Conservation (phyloP, 2,888 invertebrate genomes). For the Drosophila neotestacea region DNA sequence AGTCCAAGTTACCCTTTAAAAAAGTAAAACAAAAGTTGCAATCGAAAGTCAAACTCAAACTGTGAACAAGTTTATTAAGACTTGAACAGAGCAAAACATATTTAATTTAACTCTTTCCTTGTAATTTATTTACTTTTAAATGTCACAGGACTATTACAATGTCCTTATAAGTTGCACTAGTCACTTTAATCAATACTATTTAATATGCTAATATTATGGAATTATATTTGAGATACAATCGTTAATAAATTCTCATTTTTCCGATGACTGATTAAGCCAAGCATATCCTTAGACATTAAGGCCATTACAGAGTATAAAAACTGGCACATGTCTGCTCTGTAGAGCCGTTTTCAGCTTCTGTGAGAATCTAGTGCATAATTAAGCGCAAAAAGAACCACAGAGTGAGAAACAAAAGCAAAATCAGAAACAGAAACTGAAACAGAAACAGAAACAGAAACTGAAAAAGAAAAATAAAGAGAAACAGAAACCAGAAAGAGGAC, state of each 20-base stretch:
- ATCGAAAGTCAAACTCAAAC: not conserved
- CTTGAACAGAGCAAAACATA: too few species aligned
- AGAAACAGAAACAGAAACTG: not conserved
- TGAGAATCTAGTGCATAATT: constrained; percentile 63
- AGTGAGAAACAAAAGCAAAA: constrained; percentile 41
- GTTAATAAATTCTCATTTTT: not conserved
- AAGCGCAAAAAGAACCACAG: constrained; percentile 58
- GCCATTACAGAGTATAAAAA: constrained; percentile 14
- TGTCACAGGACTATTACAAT: too few species aligned
- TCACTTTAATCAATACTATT: not conserved
- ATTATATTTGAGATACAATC: not conserved
- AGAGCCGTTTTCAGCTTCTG: constrained; percentile 35
- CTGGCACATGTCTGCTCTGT: constrained; percentile 28
- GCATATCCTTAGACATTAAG: not conserved
- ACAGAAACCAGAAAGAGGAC: constrained; percentile 13
- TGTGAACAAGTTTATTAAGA: too few species aligned
- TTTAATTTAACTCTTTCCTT: too few species aligned
- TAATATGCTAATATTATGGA: not conserved
- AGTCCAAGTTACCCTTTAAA: not conserved
- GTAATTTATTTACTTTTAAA: too few species aligned
- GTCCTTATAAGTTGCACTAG: too few species aligned
- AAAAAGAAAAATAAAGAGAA: not conserved
- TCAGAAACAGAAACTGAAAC: constrained; percentile 14
- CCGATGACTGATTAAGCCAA: not conserved
- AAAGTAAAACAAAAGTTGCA: not conserved